Evolutionary conservation across 2,888 invertebrate species (phyloP).

Genomic region (Heliconius ethilla): DNA sequence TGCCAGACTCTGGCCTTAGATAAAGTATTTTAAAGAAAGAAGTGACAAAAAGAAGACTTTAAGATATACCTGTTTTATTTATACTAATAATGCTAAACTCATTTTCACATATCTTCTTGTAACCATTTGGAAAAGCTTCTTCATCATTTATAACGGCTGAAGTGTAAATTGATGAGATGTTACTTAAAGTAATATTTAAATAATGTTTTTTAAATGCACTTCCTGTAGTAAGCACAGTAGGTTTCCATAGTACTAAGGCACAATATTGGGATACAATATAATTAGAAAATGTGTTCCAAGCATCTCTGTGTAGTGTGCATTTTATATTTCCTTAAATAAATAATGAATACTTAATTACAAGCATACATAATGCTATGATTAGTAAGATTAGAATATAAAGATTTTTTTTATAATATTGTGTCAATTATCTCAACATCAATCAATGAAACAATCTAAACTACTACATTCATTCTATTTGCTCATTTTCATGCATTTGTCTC

Average conservation of each 20-base stretch:
- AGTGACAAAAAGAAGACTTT: neutral
- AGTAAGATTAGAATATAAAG: no score
- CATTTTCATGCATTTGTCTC: no score
- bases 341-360: no score
- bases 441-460: no score
- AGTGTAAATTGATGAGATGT: constrained; percentile 72
- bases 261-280: constrained; percentile 71
- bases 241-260: constrained; percentile 67
- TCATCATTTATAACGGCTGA: constrained; percentile 58
- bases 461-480: no score
- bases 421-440: no score
- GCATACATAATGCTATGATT: no score
- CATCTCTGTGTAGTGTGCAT: constrained; percentile 76
- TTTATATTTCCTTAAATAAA: constrained; percentile 69
- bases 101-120: constrained; percentile 57
- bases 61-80: constrained; percentile 58
- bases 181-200: constrained; percentile 72
- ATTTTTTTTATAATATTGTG: no score
- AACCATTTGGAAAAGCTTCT: constrained; percentile 61
- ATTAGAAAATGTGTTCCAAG: constrained; percentile 71
- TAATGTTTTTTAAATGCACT: constrained; percentile 75
- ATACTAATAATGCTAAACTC: constrained; percentile 67
- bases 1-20: no score
- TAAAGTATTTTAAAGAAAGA: neutral
- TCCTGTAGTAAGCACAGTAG: constrained; percentile 75